Evolutionary conservation across 37 sponge, comb jelly and placozoan genomes (phyloP), one percentile per base, ranked within the genome.

Genomic region (Beroe forskalii): DNA sequence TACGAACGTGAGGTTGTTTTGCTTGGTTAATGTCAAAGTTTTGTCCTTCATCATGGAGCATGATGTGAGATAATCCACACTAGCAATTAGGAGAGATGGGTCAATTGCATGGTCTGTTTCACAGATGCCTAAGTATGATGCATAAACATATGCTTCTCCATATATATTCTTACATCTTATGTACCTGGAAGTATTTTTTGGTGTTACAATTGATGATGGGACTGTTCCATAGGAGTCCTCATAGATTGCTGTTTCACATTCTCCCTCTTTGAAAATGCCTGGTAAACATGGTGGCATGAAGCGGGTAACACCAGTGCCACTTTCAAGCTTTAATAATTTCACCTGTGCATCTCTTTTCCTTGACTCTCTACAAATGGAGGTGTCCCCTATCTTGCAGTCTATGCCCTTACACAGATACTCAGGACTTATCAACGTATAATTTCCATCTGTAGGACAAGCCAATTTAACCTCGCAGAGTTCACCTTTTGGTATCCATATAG

Each of bases 181-280:
- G 39, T 69, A 69, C 39, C 1, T 1, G 4, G 37, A 1, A 36
- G 35, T 6, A 48, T 48, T 12, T 31, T 1, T 32, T 69, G 86
- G 55, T 20, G 48, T 27, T 24, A 37, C 20, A 22, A 80, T 80
- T 27, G 14, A 25, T 17, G 40, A 42, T 43, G 86, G 44, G 4
- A 38, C 1, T 23, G 86, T 80, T 0, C 86, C 86, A 23, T 44
- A 80, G 17, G 86, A 80, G 3, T 80, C 86, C 86, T 44, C 55
- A 12, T 23, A 24, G 8, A 27, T 41, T 43, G 20, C 40, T 12
- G 35, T 36, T 19, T 44, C 40, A 20, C 86, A 44, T 1, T 12
- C 25, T 27, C 25, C 25, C 24, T 41, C 55, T 3, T 8, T 80
- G 20, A 32, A 31, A 12, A 36, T 32, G 6, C 72, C 72, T 33